phyloP scores from a whole-genome alignment of 2,797 vertebrate genomes.

The Dallia pectoralis region DNA sequence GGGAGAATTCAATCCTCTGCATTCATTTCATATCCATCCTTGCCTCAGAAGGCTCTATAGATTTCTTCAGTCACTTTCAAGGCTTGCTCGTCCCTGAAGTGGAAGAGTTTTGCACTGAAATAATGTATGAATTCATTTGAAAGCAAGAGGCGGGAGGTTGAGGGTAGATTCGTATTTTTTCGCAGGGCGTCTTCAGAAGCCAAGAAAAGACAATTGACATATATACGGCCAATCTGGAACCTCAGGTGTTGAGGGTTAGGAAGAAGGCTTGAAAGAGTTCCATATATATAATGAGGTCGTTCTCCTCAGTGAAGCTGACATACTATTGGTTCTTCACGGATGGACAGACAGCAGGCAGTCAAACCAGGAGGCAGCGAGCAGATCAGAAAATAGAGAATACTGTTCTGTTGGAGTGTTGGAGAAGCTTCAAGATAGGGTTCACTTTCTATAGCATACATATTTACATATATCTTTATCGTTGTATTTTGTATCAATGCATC shows the following conservation, averaged over 20 bases:
- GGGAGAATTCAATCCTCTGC: constrained; percentile 18
- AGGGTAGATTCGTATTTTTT: not conserved
- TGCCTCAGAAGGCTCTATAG: constrained; percentile 22
- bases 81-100: constrained; percentile 30
- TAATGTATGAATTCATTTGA: constrained; percentile 61
- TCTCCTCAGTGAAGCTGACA: constrained; percentile 29
- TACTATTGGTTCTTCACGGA: constrained; percentile 19
- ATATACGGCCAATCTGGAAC: constrained; percentile 43
- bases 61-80: constrained; percentile 29
- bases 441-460: not conserved
- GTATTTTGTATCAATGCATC: not conserved
- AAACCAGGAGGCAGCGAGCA: not conserved
- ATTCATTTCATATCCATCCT: constrained; percentile 40
- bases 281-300: constrained; percentile 50
- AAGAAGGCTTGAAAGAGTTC: constrained; percentile 37
- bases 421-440: not conserved
- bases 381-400: constrained; percentile 8
- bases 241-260: constrained; percentile 49
- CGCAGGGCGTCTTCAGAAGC: constrained; percentile 28
- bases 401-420: not conserved
- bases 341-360: constrained; percentile 12
- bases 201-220: constrained; percentile 46
- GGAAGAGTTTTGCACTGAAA: constrained; percentile 43
- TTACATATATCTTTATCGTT: not conserved
- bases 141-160: constrained; percentile 46